These are phyloP conservation scores for Nasonia oneida DNA, from an alignment of 2,888 invertebrate species.

Conservation along the genomic window DNA sequence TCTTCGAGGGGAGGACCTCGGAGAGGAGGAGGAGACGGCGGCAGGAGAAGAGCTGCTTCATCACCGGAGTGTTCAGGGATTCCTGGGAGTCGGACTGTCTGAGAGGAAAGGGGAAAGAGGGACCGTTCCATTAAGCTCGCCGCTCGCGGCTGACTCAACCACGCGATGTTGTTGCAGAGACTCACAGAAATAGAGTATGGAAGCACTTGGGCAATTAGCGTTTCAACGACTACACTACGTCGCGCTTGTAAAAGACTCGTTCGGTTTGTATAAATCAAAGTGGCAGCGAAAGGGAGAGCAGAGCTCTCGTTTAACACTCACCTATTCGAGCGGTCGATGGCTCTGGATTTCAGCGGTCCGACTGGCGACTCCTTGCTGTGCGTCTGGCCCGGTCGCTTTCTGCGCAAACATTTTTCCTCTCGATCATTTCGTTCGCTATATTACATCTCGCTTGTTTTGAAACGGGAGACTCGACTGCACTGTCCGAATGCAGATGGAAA, in stretches of 20 bases:
- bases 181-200: slow-evolving; percentile 17
- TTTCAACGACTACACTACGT: slow-evolving; percentile 35
- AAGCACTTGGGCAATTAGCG: slow-evolving; percentile 45
- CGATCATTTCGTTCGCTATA: neutral
- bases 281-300: too few species aligned
- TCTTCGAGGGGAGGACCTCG: slow-evolving; percentile 56
- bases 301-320: slow-evolving; percentile 56
- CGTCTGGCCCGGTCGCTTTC: slow-evolving; percentile 68
- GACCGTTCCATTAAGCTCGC: neutral
- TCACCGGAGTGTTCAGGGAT: slow-evolving; percentile 37
- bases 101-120: neutral
- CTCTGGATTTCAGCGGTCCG: slow-evolving; percentile 72
- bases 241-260: slow-evolving; percentile 4
- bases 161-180: slow-evolving; percentile 28
- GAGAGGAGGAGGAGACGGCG: slow-evolving; percentile 52
- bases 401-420: slow-evolving; percentile 59
- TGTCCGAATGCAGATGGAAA: neutral
- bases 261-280: slow-evolving; percentile 26
- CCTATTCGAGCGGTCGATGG: slow-evolving; percentile 72
- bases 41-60: slow-evolving; percentile 47
- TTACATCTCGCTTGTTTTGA: too few species aligned
- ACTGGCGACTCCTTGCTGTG: slow-evolving; percentile 64
- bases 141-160: neutral
- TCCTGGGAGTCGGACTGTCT: slow-evolving; percentile 49
- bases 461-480: neutral